Conservation (phyloP, 2,113 vertebrate genomes). For the Labeo rohita region DNA sequence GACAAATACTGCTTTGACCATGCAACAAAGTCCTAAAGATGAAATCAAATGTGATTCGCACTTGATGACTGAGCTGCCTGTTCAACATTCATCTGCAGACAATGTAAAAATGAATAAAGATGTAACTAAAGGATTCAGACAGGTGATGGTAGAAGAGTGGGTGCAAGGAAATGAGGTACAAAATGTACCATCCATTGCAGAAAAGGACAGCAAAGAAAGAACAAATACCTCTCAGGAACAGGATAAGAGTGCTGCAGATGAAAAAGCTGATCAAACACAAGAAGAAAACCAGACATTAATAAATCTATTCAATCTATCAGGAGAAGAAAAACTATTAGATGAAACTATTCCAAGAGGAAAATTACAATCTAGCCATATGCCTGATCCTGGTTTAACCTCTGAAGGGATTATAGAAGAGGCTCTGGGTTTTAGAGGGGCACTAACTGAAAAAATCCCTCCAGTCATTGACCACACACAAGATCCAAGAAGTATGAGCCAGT, state of each 20-base stretch:
- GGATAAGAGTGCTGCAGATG: slow-evolving; percentile 50
- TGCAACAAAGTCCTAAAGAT: slow-evolving; percentile 22
- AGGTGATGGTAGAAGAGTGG: slow-evolving; percentile 11
- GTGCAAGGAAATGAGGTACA: neutral
- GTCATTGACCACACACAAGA: slow-evolving; percentile 48
- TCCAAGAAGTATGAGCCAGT: slow-evolving; percentile 56
- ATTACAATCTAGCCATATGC: slow-evolving; percentile 24
- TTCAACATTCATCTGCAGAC: neutral
- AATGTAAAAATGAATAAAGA: neutral
- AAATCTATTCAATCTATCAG: slow-evolving; percentile 17
- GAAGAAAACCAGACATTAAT: slow-evolving; percentile 29
- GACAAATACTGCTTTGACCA: slow-evolving; percentile 20
- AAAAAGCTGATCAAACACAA: slow-evolving; percentile 54
- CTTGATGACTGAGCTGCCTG: neutral
- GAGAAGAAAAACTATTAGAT: slow-evolving; percentile 48
- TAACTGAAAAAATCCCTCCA: slow-evolving; percentile 46
- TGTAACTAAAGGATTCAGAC: neutral
- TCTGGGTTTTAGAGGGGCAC: slow-evolving; percentile 28
- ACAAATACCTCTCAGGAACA: neutral
- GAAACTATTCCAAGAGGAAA: slow-evolving; percentile 38
- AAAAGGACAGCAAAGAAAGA: neutral
- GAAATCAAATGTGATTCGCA: slow-evolving; percentile 16
- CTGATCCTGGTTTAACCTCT: slow-evolving; percentile 47
- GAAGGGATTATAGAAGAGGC: slow-evolving; percentile 44
- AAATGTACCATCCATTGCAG: neutral